These are phyloP conservation scores for Spea multiplicata DNA, from an alignment of 2,113 vertebrate genomes.

Conservation along the genomic window DNA sequence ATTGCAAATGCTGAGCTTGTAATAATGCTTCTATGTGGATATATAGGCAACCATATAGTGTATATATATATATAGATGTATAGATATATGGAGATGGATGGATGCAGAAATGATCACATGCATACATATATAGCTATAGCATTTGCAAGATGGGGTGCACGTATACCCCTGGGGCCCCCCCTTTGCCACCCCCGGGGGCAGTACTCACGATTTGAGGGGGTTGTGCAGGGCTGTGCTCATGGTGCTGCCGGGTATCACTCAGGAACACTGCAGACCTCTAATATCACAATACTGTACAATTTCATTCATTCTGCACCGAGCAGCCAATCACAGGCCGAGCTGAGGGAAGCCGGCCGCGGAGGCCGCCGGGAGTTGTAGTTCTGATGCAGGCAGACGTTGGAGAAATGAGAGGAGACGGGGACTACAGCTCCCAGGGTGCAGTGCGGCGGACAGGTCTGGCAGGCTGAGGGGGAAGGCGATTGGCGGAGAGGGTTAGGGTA, in stretches of 20 bases:
- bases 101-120: no score
- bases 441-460: conserved; percentile 56
- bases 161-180: no score
- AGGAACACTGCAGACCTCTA: conserved; percentile 87
- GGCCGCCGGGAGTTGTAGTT: conserved; percentile 72
- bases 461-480: conserved; percentile 41
- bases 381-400: background rate
- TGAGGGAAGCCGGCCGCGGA: conserved; percentile 51
- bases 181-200: background rate
- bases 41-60: no score
- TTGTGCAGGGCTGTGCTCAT: conserved; percentile 92
- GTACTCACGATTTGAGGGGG: conserved; percentile 87
- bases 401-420: conserved; percentile 24
- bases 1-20: no score
- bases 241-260: conserved; percentile 80
- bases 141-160: no score
- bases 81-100: no score
- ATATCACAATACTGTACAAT: conserved; percentile 87
- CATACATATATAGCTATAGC: no score
- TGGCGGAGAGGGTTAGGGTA: conserved; percentile 47
- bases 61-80: no score
- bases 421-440: conserved; percentile 71
- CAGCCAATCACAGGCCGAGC: conserved; percentile 70
- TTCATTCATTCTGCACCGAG: conserved; percentile 89
- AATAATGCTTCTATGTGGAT: no score